Conservation (phyloP, 2,797 vertebrate genomes). For the Tiaroga cobitis region DNA sequence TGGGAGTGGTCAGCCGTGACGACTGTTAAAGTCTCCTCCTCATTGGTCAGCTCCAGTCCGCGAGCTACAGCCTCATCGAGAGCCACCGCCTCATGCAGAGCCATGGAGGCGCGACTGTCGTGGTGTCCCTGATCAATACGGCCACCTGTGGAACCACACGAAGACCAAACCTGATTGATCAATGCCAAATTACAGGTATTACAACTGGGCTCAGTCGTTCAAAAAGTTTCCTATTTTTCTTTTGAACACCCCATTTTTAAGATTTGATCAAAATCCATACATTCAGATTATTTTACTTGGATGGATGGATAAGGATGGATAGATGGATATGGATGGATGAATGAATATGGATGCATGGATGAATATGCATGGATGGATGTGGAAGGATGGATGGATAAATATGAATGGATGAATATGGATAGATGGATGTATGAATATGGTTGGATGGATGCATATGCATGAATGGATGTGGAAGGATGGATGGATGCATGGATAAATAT, state of each 20-base stretch:
- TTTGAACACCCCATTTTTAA: not conserved
- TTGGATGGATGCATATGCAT: too few relatives aligned
- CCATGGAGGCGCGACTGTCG: constrained; percentile 70
- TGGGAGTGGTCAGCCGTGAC: constrained; percentile 83
- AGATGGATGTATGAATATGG: too few relatives aligned
- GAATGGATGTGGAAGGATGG: too few relatives aligned
- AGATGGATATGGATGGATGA: too few relatives aligned
- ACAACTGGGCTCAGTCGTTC: not conserved
- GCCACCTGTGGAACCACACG: constrained; percentile 66
- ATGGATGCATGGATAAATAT: not conserved
- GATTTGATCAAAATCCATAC: not conserved
- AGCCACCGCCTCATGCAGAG: constrained; percentile 77
- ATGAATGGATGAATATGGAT: too few relatives aligned
- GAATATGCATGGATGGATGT: too few relatives aligned
- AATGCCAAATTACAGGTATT: not conserved
- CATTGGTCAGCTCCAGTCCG: constrained; percentile 75
- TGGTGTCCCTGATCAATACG: constrained; percentile 84
- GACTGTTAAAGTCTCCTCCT: constrained; percentile 77
- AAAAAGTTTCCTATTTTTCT: not conserved
- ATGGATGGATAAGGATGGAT: too few relatives aligned
- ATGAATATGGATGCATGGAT: too few relatives aligned
- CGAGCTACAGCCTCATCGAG: constrained; percentile 75
- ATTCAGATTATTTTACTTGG: too few relatives aligned
- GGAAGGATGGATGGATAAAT: accelerated
- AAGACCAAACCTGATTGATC: not conserved